phyloP scores from a whole-genome alignment of 2,113 vertebrate species.

The Oreochromis aureus region DNA sequence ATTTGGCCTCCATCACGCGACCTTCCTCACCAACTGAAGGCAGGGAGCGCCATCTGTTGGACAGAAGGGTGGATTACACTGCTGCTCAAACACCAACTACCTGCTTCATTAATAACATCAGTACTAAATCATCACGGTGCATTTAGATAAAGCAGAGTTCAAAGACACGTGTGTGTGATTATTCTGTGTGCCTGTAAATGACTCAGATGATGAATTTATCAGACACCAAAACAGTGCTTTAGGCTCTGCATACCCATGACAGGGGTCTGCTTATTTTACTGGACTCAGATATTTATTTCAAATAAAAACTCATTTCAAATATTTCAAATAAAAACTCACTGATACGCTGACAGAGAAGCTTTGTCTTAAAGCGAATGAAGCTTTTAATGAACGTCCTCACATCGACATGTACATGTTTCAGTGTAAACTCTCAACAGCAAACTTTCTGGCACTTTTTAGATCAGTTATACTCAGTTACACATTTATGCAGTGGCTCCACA shows the following conservation, averaged over 20 bases:
- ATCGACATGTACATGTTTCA: neutral
- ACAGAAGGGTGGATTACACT: neutral
- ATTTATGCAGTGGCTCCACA: neutral
- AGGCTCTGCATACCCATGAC: neutral
- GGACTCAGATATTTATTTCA: neutral
- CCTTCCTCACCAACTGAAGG: neutral
- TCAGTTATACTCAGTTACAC: neutral
- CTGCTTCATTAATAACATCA: neutral
- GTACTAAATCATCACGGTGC: neutral
- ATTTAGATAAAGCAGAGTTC: neutral
- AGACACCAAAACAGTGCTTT: neutral
- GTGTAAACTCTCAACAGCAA: neutral
- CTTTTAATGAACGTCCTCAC: neutral
- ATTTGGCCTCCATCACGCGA: fast-evolving
- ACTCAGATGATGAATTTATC: neutral
- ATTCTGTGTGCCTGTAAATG: neutral
- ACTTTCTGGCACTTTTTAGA: neutral
- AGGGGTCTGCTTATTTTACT: neutral
- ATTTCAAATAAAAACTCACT: neutral
- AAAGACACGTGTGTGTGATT: neutral
- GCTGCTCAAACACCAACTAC: neutral
- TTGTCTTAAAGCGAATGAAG: neutral
- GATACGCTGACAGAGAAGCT: too few species aligned
- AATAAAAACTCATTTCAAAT: neutral
- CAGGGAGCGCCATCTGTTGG: neutral